Evolutionary conservation across 2,113 vertebrate genomes (phyloP).

Genomic region (Gavia stellata): DNA sequence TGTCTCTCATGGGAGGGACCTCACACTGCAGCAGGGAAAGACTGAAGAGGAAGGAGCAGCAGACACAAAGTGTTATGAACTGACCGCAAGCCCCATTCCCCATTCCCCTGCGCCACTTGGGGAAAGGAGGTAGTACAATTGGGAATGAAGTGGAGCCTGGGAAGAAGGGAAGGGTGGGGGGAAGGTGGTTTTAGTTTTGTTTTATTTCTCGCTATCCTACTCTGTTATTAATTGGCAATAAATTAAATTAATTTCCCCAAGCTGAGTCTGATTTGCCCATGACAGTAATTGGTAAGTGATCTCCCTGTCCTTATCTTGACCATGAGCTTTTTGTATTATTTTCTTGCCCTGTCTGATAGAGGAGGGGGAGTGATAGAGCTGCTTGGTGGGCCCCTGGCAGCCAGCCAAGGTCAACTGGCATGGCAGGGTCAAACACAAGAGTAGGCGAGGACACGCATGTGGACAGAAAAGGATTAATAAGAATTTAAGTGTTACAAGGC

Average conservation of each 20-base stretch:
- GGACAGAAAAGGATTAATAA: neutral
- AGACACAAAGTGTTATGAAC: neutral
- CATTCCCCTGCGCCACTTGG: rapidly evolving
- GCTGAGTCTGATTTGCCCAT: neutral
- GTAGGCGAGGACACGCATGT: neutral
- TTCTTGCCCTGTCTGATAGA: neutral
- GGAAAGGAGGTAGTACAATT: neutral
- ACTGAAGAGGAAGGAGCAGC: neutral
- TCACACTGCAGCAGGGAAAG: neutral
- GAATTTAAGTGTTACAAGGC: neutral
- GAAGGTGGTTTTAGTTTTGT: neutral
- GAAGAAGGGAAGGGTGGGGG: neutral
- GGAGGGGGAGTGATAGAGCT: neutral
- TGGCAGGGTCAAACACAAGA: neutral
- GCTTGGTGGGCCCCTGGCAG: neutral
- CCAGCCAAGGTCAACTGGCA: neutral
- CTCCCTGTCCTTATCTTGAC: neutral
- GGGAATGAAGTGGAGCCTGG: neutral
- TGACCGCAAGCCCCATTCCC: neutral
- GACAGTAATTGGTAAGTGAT: neutral
- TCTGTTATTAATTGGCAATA: neutral
- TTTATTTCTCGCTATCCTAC: neutral
- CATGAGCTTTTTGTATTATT: neutral
- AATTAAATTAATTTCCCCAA: neutral
- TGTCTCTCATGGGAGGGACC: neutral